phyloP scores from a whole-genome alignment of 2,888 invertebrate genomes.

The Microctonus brassicae region DNA sequence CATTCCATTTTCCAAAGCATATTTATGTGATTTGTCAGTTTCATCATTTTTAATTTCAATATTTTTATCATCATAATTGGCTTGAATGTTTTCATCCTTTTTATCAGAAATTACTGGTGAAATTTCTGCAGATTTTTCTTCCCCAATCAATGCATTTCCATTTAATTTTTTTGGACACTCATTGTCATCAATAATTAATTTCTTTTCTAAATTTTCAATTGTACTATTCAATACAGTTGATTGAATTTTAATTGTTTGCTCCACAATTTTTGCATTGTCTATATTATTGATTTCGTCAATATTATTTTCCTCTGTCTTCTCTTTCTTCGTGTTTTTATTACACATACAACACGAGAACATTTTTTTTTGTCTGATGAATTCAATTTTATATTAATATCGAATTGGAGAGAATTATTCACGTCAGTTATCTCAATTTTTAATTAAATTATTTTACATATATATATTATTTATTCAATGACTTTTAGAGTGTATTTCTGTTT shows the following conservation, averaged over 20 bases:
- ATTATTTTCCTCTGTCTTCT: slow-evolving; percentile 36
- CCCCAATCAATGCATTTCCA: background rate
- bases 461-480: background rate
- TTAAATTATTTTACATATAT: background rate
- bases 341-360: slow-evolving; percentile 68
- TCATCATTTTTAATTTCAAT: background rate
- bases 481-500: background rate
- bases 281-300: slow-evolving; percentile 12
- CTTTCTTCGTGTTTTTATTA: slow-evolving; percentile 56
- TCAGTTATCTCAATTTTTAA: slow-evolving; percentile 17
- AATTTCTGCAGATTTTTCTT: background rate
- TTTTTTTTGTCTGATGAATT: slow-evolving; percentile 24
- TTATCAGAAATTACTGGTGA: background rate
- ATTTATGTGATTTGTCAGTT: background rate
- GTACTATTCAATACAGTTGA: background rate
- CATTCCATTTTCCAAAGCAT: slow-evolving; percentile 22
- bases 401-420: background rate
- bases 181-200: background rate
- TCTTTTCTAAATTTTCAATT: slow-evolving; percentile 19
- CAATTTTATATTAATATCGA: slow-evolving; percentile 21
- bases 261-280: background rate
- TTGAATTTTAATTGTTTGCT: background rate
- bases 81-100: background rate
- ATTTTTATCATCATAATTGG: background rate
- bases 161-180: slow-evolving; percentile 14